These are phyloP conservation scores for Lysandra bellargus DNA, from an alignment of 2,888 invertebrate genomes.

Conservation along the genomic window DNA sequence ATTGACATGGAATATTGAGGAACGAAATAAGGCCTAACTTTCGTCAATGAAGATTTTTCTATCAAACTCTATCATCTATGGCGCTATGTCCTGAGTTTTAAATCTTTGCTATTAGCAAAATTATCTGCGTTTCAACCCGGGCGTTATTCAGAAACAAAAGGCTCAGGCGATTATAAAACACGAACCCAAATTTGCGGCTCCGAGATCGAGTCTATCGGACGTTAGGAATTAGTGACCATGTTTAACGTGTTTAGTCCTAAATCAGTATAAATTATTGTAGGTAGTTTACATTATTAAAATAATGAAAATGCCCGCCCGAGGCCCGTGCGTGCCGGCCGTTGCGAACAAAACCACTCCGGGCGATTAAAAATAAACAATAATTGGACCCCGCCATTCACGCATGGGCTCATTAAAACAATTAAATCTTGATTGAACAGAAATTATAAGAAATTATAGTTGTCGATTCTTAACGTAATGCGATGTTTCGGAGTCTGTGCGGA, in stretches of 20 bases:
- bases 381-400: constrained; percentile 79
- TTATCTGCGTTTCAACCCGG: neutral
- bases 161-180: neutral
- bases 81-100: too few relatives aligned
- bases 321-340: constrained; percentile 78
- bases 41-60: too few relatives aligned
- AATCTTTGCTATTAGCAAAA: neutral
- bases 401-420: constrained; percentile 81
- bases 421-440: constrained; percentile 81
- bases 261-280: constrained; percentile 81
- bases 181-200: neutral
- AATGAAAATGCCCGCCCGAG: constrained; percentile 78
- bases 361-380: constrained; percentile 82
- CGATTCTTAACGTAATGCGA: constrained; percentile 79
- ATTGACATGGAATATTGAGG: too few relatives aligned
- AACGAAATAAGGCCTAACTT: too few relatives aligned
- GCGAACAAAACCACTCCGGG: constrained; percentile 79
- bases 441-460: constrained; percentile 81
- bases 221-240: constrained; percentile 45
- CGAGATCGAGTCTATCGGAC: constrained; percentile 25
- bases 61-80: too few relatives aligned
- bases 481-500: constrained; percentile 76
- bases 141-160: neutral
- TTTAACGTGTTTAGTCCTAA: constrained; percentile 79
- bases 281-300: constrained; percentile 81